These are phyloP conservation scores for Sitophilus oryzae DNA, from an alignment of 1,140 invertebrate species.

Conservation along the genomic window DNA sequence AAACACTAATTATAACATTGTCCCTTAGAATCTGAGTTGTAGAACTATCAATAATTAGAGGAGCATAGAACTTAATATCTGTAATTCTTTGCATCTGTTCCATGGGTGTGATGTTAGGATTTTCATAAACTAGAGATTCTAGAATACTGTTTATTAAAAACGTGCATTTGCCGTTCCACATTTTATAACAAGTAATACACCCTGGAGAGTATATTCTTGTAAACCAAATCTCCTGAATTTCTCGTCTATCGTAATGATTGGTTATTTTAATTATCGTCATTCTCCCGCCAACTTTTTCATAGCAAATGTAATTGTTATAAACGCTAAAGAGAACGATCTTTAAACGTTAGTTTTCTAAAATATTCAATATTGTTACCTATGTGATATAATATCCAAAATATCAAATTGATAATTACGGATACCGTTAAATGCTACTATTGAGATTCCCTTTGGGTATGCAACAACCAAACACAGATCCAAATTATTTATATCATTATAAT, in stretches of 20 bases:
- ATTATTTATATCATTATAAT: slow-evolving; percentile 16
- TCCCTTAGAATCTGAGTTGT: slow-evolving; percentile 33
- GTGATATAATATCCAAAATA: slow-evolving; percentile 25
- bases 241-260: slow-evolving; percentile 18
- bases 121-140: slow-evolving; percentile 32
- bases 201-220: slow-evolving; percentile 39
- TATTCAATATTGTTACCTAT: slow-evolving; percentile 17
- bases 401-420: slow-evolving; percentile 18
- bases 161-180: slow-evolving; percentile 38
- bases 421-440: slow-evolving; percentile 25
- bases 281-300: slow-evolving; percentile 36
- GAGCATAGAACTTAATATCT: slow-evolving; percentile 28
- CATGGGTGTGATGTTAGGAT: slow-evolving; percentile 27
- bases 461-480: slow-evolving; percentile 21
- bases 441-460: slow-evolving; percentile 20
- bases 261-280: slow-evolving; percentile 34
- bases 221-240: slow-evolving; percentile 37
- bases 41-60: slow-evolving; percentile 17
- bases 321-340: slow-evolving; percentile 29
- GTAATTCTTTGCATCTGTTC: slow-evolving; percentile 25
- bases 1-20: slow-evolving; percentile 37
- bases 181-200: slow-evolving; percentile 36
- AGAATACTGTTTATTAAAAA: slow-evolving; percentile 38
- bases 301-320: slow-evolving; percentile 38
- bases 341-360: neutral